Conservation (phyloP, 1,140 invertebrate genomes). For the Oreohelix idahoensis region DNA sequence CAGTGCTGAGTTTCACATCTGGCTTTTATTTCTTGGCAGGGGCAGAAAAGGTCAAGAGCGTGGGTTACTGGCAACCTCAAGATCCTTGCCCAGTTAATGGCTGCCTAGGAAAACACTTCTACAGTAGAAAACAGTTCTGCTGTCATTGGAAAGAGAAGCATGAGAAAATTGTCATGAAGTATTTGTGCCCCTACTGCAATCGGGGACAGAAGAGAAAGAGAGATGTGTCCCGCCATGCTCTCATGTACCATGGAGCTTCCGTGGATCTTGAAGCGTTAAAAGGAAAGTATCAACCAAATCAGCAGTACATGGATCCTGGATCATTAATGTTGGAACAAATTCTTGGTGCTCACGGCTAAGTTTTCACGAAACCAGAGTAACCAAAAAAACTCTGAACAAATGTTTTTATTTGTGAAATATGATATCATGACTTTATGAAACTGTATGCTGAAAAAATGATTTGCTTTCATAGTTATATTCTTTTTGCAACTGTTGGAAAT, state of each 20-base stretch:
- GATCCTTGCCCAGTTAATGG: conserved; percentile 15
- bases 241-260: background rate
- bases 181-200: background rate
- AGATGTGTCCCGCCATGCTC: conserved; percentile 7
- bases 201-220: conserved; percentile 11
- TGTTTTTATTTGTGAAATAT: too few species aligned
- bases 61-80: background rate
- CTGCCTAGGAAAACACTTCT: conserved; percentile 2
- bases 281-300: background rate
- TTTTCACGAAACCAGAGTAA: too few species aligned
- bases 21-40: conserved; percentile 17
- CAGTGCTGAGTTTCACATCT: too few species aligned
- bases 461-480: too few species aligned
- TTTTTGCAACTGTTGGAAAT: too few species aligned
- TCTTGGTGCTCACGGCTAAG: background rate
- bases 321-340: background rate
- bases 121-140: conserved; percentile 4
- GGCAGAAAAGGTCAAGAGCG: background rate
- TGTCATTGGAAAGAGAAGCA: conserved; percentile 17
- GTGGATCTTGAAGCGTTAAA: background rate
- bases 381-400: too few species aligned
- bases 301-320: conserved; percentile 5
- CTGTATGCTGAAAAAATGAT: too few species aligned
- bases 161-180: background rate
- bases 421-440: too few species aligned